A percentile compares a stretch with the other conserved stretches of the same genome.
Conservation (phyloP, 35 echinoderm and acorn worm species). For the Hemicentrotus pulcherrimus region DNA sequence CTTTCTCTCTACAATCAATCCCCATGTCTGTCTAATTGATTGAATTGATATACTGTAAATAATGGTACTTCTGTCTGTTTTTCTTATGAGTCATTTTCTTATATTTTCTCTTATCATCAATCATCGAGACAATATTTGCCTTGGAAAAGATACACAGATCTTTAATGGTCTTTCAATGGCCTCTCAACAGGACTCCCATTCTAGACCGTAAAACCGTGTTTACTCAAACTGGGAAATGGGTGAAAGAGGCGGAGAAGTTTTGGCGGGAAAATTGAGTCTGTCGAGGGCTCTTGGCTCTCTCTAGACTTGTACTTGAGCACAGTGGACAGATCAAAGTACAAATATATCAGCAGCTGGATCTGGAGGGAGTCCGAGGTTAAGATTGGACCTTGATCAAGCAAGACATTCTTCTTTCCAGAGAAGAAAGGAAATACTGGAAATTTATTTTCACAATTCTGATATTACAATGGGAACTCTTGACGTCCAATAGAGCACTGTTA, state of each 20-base stretch:
- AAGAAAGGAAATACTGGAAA: background rate
- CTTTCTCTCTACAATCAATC: background rate
- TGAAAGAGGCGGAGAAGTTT: background rate
- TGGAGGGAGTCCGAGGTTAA: background rate
- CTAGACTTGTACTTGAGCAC: background rate
- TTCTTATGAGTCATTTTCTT: background rate
- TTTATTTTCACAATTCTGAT: background rate
- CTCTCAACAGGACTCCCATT: background rate
- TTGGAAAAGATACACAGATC: background rate
- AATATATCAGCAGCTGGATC: background rate
- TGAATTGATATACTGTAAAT: background rate
- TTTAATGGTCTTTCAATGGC: background rate
- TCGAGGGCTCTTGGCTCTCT: background rate
- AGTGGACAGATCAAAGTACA: background rate
- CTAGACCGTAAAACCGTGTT: background rate
- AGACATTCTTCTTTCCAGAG: background rate
- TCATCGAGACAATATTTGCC: background rate
- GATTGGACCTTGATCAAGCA: background rate
- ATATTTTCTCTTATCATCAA: slow-evolving; percentile 12
- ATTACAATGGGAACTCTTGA: background rate
- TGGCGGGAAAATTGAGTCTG: background rate
- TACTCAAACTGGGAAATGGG: background rate
- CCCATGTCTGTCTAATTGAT: background rate
- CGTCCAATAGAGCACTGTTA: background rate
- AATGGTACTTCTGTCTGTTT: background rate